phyloP scores from a whole-genome alignment of 1,140 invertebrate species.

The Atopsyche davidsoni region DNA sequence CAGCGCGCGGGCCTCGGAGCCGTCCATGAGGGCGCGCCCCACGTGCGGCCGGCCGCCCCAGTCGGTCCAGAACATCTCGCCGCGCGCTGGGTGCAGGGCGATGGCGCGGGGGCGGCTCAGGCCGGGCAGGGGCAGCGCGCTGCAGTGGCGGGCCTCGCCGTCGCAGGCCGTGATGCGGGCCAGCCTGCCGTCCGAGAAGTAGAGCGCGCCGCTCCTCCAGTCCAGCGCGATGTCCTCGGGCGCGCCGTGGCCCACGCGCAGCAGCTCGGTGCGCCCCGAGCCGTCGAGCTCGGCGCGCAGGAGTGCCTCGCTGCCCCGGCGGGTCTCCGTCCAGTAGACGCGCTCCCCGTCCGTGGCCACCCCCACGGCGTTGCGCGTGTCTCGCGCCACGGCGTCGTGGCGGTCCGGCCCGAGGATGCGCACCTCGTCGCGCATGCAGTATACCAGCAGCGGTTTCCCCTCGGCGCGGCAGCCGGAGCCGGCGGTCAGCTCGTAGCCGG shows the following conservation, averaged over 20 bases:
- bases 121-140: slow-evolving; percentile 52
- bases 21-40: slow-evolving; percentile 79
- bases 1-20: slow-evolving; percentile 53
- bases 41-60: slow-evolving; percentile 71
- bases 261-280: slow-evolving; percentile 32
- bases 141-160: slow-evolving; percentile 55
- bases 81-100: slow-evolving; percentile 55
- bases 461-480: too few species aligned
- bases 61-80: slow-evolving; percentile 80
- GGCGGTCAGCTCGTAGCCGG: too few species aligned
- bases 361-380: slow-evolving; percentile 69
- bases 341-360: slow-evolving; percentile 59
- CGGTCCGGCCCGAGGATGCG: slow-evolving; percentile 54
- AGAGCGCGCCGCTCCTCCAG: slow-evolving; percentile 73
- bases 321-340: slow-evolving; percentile 69
- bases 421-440: slow-evolving; percentile 77
- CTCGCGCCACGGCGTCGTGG: slow-evolving; percentile 76
- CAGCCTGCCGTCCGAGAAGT: slow-evolving; percentile 69
- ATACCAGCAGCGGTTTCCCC: slow-evolving; percentile 58
- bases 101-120: slow-evolving; percentile 57
- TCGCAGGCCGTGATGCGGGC: slow-evolving; percentile 70
- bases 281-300: slow-evolving; percentile 53
- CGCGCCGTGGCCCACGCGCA: slow-evolving; percentile 52
- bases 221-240: slow-evolving; percentile 76
- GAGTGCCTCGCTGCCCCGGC: slow-evolving; percentile 59